Conservation (phyloP, 2,113 vertebrate genomes). For the Carassius gibelio region DNA sequence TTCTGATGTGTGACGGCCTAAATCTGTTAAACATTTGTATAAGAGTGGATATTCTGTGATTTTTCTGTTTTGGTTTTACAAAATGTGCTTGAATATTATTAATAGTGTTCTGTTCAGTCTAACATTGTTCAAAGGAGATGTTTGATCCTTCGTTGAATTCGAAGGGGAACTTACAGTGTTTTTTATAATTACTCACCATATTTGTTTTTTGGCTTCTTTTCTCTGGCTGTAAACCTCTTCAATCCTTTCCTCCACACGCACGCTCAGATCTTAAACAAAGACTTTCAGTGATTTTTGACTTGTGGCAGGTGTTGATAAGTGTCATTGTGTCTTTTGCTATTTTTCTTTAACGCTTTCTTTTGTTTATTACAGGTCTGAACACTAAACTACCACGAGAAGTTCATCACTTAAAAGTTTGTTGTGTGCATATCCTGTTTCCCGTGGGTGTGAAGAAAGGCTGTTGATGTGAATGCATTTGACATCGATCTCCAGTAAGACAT, state of each 20-base stretch:
- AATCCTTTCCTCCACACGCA: background rate
- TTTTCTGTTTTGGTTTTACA: conserved; percentile 4
- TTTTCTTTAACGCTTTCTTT: background rate
- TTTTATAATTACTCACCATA: background rate
- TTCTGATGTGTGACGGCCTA: background rate
- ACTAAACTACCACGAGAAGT: background rate
- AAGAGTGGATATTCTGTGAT: background rate
- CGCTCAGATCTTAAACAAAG: background rate
- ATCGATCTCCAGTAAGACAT: background rate
- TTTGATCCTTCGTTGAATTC: background rate
- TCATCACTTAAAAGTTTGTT: background rate
- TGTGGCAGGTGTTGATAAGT: conserved; percentile 13
- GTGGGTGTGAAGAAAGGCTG: conserved; percentile 2
- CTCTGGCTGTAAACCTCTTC: background rate
- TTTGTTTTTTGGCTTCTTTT: conserved; percentile 9
- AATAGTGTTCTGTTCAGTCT: background rate
- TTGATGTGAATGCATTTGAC: background rate
- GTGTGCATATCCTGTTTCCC: background rate
- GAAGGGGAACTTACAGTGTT: background rate
- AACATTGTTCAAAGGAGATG: background rate
- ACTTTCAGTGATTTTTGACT: background rate
- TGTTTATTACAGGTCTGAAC: background rate
- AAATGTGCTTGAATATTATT: background rate
- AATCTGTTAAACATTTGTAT: background rate
- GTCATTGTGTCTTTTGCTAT: background rate